These are phyloP conservation scores for Hartigia nigra DNA, from an alignment of 2,888 invertebrate species.

Conservation along the genomic window DNA sequence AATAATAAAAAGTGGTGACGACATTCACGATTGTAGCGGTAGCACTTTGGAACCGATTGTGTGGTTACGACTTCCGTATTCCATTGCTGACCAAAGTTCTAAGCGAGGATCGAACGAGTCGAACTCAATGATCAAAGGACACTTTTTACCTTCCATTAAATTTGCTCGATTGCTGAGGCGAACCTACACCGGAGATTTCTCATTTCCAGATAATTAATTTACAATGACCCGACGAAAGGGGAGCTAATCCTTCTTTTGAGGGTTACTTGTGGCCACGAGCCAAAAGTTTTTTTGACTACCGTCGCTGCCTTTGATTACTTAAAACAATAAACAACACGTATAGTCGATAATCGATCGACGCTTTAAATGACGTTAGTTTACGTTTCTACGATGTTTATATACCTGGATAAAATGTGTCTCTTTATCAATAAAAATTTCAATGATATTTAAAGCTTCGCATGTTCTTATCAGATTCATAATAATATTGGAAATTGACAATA, in stretches of 20 bases:
- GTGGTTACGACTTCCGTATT: background rate
- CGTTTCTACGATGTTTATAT: background rate
- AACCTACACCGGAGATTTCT: constrained; percentile 63
- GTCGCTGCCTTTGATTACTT: constrained; percentile 15
- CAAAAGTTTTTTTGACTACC: background rate
- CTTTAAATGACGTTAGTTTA: background rate
- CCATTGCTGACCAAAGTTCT: background rate
- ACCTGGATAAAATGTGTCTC: background rate
- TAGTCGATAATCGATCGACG: constrained; percentile 2
- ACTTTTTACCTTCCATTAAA: constrained; percentile 60
- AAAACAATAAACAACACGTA: constrained; percentile 29
- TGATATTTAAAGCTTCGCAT: no score
- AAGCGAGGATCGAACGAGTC: constrained; percentile 3
- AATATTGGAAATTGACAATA: background rate
- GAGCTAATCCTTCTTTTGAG: constrained; percentile 55
- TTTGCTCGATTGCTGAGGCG: constrained; percentile 41
- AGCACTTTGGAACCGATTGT: background rate
- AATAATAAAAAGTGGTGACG: background rate
- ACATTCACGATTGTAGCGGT: background rate
- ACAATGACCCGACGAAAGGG: constrained; percentile 61
- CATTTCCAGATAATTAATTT: constrained; percentile 67
- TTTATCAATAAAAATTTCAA: background rate
- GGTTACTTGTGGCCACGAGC: constrained; percentile 55
- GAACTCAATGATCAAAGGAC: constrained; percentile 52
- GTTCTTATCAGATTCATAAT: no score